Evolutionary conservation across 2,113 vertebrate species (phyloP).

Genomic region (Hyperopisus bebe): DNA sequence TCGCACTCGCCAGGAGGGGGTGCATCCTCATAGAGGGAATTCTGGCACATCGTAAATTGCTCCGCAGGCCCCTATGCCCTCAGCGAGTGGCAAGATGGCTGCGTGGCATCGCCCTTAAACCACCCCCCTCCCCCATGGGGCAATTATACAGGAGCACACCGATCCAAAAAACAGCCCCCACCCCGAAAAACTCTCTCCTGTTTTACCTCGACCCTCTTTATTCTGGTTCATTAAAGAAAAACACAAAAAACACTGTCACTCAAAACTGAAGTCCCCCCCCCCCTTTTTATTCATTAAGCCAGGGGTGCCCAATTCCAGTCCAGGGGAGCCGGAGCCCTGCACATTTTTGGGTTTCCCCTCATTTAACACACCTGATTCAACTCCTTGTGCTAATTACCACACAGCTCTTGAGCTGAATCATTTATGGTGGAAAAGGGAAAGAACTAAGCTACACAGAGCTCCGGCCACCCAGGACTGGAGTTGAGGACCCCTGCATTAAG

Average conservation of each 20-base stretch:
- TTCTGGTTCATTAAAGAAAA: background rate
- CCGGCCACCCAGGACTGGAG: too few relatives aligned
- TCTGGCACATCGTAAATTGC: conserved; percentile 51
- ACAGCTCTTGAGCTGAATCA: too few relatives aligned
- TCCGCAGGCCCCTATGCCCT: conserved; percentile 24
- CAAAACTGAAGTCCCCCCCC: conserved; percentile 28
- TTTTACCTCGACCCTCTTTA: background rate
- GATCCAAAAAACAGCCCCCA: background rate
- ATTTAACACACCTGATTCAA: too few relatives aligned
- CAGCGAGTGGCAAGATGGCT: conserved; percentile 7
- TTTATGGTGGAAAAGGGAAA: too few relatives aligned
- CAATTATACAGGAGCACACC: background rate
- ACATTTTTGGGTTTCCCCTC: too few relatives aligned
- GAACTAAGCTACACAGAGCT: too few relatives aligned
- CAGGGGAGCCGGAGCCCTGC: too few relatives aligned
- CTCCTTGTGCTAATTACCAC: too few relatives aligned
- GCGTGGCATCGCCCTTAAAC: background rate
- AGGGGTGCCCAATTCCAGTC: too few relatives aligned
- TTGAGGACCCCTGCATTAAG: conserved; percentile 18
- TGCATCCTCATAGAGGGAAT: conserved; percentile 44
- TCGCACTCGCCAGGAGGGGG: conserved; percentile 42
- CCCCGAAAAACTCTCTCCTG: background rate
- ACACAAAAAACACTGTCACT: conserved; percentile 27
- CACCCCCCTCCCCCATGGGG: background rate
- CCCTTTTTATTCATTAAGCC: conserved; percentile 38